phyloP scores from a whole-genome alignment of 2,113 vertebrate genomes.

The Plotosus lineatus region DNA sequence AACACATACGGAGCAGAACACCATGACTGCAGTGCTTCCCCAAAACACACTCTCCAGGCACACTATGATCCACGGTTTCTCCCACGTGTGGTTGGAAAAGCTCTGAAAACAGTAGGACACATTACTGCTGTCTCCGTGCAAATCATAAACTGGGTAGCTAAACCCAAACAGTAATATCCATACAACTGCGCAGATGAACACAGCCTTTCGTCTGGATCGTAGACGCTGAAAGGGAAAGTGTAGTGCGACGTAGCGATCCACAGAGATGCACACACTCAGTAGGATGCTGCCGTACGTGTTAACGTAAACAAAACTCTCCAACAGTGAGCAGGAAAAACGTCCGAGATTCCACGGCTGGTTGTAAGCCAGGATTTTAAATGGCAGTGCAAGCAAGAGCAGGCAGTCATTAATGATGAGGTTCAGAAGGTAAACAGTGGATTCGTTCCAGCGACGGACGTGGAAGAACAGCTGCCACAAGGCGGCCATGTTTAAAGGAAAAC shows the following conservation, averaged over 20 bases:
- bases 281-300: constrained; percentile 77
- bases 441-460: constrained; percentile 65
- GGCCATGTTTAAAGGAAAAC: constrained; percentile 67
- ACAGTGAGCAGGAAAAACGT: constrained; percentile 62
- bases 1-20: constrained; percentile 64
- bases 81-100: constrained; percentile 65
- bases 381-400: constrained; percentile 71
- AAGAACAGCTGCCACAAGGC: constrained; percentile 67
- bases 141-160: constrained; percentile 53
- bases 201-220: constrained; percentile 66
- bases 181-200: constrained; percentile 56
- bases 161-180: constrained; percentile 54
- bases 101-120: constrained; percentile 60
- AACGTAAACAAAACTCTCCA: constrained; percentile 74
- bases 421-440: constrained; percentile 68
- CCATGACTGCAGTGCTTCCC: constrained; percentile 52
- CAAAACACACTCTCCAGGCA: constrained; percentile 61
- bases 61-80: constrained; percentile 50
- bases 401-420: constrained; percentile 71
- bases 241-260: constrained; percentile 67
- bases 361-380: constrained; percentile 74
- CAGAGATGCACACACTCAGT: constrained; percentile 69
- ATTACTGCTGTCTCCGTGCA: constrained; percentile 35
- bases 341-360: constrained; percentile 57
- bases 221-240: constrained; percentile 61